Evolutionary conservation across 1,140 invertebrate species (phyloP).

Genomic region (Drosophila dunni): DNA sequence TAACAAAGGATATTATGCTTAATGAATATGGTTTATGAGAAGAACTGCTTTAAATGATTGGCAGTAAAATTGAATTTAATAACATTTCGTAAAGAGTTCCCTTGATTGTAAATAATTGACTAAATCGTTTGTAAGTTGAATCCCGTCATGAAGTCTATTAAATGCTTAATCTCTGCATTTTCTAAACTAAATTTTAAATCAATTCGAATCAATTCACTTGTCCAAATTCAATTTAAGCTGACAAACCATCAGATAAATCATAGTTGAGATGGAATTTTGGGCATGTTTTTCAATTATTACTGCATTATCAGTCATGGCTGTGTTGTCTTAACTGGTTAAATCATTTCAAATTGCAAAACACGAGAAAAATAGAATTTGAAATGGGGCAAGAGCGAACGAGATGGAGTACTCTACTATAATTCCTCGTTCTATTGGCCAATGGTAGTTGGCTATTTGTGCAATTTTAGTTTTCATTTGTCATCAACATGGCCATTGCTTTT

Average conservation of each 20-base stretch:
- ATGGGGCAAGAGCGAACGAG: neutral
- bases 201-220: neutral
- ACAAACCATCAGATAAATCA: slow-evolving; percentile 6
- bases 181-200: neutral
- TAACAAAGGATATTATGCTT: slow-evolving; percentile 30
- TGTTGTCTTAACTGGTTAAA: slow-evolving; percentile 19
- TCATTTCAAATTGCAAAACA: neutral
- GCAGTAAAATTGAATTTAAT: slow-evolving; percentile 14
- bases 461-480: slow-evolving; percentile 80
- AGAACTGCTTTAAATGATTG: slow-evolving; percentile 12
- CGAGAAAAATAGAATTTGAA: neutral
- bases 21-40: slow-evolving; percentile 19
- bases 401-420: neutral
- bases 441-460: slow-evolving; percentile 47
- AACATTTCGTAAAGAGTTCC: neutral
- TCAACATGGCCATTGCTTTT: slow-evolving; percentile 62
- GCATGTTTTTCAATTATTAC: slow-evolving; percentile 15
- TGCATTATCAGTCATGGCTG: slow-evolving; percentile 16
- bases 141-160: too few species aligned
- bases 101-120: too few species aligned
- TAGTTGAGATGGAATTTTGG: neutral
- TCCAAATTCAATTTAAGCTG: slow-evolving; percentile 8
- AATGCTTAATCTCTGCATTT: neutral
- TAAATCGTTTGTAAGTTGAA: too few species aligned
- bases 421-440: slow-evolving; percentile 24